These are phyloP conservation scores for Caradrina kadenii DNA, from an alignment of 2,888 invertebrate species.

Conservation along the genomic window DNA sequence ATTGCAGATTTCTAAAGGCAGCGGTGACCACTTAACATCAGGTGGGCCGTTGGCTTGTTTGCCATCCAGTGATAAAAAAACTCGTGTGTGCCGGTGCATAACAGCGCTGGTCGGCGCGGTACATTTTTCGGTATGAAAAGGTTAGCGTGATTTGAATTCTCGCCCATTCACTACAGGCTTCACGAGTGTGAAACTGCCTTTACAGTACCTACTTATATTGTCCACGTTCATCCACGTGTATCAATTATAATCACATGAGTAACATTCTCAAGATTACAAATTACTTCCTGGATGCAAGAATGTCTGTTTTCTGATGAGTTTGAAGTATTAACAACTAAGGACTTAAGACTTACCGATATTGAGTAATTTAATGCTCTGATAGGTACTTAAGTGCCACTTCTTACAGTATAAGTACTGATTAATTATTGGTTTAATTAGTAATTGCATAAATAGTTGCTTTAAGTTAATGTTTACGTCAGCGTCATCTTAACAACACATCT, in stretches of 20 bases:
- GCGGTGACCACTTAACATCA: no score
- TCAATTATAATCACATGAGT: conserved; percentile 29
- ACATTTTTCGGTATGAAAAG: no score
- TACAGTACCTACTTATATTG: no score
- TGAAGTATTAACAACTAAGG: not conserved
- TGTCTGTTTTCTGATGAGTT: conserved; percentile 13
- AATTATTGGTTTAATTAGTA: not conserved
- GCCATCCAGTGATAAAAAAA: no score
- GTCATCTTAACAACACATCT: conserved; percentile 5
- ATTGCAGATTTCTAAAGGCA: no score
- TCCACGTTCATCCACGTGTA: no score
- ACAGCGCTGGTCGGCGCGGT: no score
- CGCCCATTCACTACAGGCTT: no score
- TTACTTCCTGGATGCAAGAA: conserved; percentile 31
- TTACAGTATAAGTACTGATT: not conserved
- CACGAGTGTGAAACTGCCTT: no score
- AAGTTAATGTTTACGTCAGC: conserved; percentile 23
- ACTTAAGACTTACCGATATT: not conserved
- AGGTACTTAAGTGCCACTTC: conserved; percentile 12
- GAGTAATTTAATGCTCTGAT: conserved; percentile 2
- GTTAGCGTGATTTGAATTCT: no score
- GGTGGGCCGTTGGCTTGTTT: no score
- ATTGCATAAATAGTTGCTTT: not conserved
- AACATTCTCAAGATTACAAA: conserved; percentile 32
- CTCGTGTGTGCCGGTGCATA: no score